A percentile compares a stretch with the other conserved stretches of the same genome.
These are phyloP conservation scores for Cancer borealis DNA, from an alignment of 2,888 invertebrate genomes.

Conservation along the genomic window DNA sequence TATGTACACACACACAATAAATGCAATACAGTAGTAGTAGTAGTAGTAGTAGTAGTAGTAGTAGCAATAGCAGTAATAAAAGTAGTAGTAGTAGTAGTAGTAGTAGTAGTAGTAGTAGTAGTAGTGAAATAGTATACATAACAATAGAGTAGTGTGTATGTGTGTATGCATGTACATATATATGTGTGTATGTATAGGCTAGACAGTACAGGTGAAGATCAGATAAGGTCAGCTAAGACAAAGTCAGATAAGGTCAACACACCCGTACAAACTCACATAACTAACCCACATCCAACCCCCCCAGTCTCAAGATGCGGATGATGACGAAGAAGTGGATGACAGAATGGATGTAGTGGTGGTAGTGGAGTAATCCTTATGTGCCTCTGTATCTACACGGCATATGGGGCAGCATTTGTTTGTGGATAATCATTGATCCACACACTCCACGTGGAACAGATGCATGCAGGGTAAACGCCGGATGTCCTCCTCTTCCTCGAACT, in stretches of 20 bases:
- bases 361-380: slow-evolving; percentile 80
- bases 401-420: slow-evolving; percentile 96
- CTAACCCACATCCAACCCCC: not conserved
- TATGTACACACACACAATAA: too few relatives aligned
- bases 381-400: slow-evolving; percentile 94
- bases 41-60: too few relatives aligned
- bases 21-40: not conserved
- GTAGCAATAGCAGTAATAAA: too few relatives aligned
- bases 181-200: too few relatives aligned
- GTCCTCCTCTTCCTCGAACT: slow-evolving; percentile 92
- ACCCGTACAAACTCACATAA: not conserved
- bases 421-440: slow-evolving; percentile 95
- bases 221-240: too few relatives aligned
- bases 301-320: not conserved
- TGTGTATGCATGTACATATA: too few relatives aligned
- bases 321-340: not conserved
- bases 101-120: slow-evolving; percentile 58
- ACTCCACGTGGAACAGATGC: slow-evolving; percentile 95
- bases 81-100: slow-evolving; percentile 58
- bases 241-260: too few relatives aligned
- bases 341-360: not conserved
- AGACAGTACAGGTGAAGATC: too few relatives aligned
- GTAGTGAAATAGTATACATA: not conserved
- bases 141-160: too few relatives aligned
- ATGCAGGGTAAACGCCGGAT: slow-evolving; percentile 95